These are phyloP conservation scores for Eulemur rufifrons DNA, from an alignment of 2,113 vertebrate genomes.

Conservation along the genomic window DNA sequence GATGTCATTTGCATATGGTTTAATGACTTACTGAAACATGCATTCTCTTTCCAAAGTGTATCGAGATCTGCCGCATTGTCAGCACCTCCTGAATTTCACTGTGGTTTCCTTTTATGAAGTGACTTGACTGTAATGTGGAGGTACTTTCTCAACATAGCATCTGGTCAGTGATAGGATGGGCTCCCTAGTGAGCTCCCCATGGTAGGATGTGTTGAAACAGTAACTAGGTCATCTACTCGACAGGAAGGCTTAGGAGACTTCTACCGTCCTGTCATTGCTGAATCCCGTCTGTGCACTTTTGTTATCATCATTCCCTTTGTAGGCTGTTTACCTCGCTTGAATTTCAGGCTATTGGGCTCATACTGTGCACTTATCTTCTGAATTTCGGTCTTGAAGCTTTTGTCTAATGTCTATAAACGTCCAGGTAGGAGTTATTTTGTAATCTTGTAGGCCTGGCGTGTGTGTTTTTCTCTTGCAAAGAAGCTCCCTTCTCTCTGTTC, in stretches of 20 bases:
- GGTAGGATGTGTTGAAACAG: not conserved
- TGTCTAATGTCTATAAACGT: constrained; percentile 56
- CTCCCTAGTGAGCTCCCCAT: not conserved
- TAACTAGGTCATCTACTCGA: not conserved
- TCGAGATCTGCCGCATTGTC: not conserved
- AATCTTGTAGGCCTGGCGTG: not conserved
- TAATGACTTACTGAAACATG: not conserved
- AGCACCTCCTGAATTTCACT: not conserved
- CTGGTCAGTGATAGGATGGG: not conserved
- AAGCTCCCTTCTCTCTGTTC: not conserved
- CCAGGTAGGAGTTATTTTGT: not conserved
- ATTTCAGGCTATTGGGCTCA: not conserved
- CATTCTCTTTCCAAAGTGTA: not conserved
- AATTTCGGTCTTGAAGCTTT: constrained; percentile 9
- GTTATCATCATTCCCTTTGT: not conserved
- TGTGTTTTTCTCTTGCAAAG: constrained; percentile 45
- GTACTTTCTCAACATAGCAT: not conserved
- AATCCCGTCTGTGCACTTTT: not conserved
- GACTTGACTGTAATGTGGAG: not conserved
- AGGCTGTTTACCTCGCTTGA: not conserved
- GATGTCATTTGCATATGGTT: not conserved
- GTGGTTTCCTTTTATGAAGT: not conserved
- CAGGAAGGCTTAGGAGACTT: not conserved
- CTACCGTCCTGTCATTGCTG: not conserved
- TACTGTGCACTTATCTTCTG: not conserved